These are phyloP conservation scores for Dolichoris vasculosae DNA, from an alignment of 1,140 invertebrate species.

Conservation along the genomic window DNA sequence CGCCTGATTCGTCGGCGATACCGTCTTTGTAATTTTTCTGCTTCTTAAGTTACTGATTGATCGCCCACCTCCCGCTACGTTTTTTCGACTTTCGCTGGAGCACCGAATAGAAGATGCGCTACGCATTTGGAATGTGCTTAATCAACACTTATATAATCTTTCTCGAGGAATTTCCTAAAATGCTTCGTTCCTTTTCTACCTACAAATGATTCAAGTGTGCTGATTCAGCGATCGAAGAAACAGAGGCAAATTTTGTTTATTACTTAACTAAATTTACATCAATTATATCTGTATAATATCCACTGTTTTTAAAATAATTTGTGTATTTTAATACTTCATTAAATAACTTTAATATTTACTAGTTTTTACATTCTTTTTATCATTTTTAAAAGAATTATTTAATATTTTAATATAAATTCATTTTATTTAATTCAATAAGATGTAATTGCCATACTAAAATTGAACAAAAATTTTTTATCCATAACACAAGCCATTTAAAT, in stretches of 20 bases:
- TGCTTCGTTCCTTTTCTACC: neutral
- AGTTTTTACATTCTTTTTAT: too few relatives aligned
- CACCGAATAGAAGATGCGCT: neutral
- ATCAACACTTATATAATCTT: neutral
- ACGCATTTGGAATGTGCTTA: neutral
- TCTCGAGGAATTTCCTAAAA: neutral
- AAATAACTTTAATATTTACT: too few relatives aligned
- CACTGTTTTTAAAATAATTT: neutral
- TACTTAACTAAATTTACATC: neutral
- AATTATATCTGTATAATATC: neutral
- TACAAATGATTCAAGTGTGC: neutral
- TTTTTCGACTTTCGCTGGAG: neutral
- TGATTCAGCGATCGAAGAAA: neutral
- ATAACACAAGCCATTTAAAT: neutral
- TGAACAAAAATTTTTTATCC: neutral
- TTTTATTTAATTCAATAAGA: neutral
- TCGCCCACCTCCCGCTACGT: neutral
- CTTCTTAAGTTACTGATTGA: constrained; percentile 32
- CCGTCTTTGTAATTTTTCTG: neutral
- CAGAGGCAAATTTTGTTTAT: neutral
- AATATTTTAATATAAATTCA: too few relatives aligned
- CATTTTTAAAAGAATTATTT: too few relatives aligned
- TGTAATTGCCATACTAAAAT: neutral
- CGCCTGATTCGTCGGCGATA: neutral
- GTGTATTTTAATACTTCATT: neutral